Evolutionary conservation across 1,140 invertebrate species (phyloP), one percentile per base, ranked within the genome.

Genomic region (Papilio glaucus): DNA sequence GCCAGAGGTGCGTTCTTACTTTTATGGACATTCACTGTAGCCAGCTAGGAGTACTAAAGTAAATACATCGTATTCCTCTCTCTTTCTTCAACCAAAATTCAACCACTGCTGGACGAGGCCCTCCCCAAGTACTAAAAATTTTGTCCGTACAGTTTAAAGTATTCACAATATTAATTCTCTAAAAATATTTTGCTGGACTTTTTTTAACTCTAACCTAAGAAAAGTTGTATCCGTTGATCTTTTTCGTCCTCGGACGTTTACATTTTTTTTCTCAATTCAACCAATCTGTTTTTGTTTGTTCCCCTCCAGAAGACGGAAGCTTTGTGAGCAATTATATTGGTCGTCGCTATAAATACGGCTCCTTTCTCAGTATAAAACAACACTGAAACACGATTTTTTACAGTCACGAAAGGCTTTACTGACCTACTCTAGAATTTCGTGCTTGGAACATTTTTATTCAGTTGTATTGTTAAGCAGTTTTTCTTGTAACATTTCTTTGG

Each of bases 351-450:
- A 63, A 63, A 41, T 63, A 37, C 18, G 26, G 10, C n/a, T 63
- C 15, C 9, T 39, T 63, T 39, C 62, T 12, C 15, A 37, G 61
- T 37, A 38, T 62, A 62, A 62, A 62, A 62, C 61, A 62, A 62
- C 61, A 37, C 33, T 18, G 8, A n/a, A 63, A 18, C 62, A 24
- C n/a, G 15, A 18, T 37, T 38, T 41, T 63, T 63, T 63, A 38
- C 8, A 26, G 8, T 33, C 61, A 39, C 15, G 15, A 38, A 21
- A 39, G n/a, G 33, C 18, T 37, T 41, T 41, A 9, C 33, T 24
- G 6, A 38, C n/a, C 33, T 18, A 63, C 33, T 63, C 1, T 24
- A 38, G 37, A 21, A 39, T 12, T 63, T 39, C 26, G 37, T 38
- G 21, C 4, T 26, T 57, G 2, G 49, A 26, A 57, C 13, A 13